Base-by-base conservation (phyloP, 2,888 invertebrate genomes). In the Liopterus haemorrhoidalis region DNA sequence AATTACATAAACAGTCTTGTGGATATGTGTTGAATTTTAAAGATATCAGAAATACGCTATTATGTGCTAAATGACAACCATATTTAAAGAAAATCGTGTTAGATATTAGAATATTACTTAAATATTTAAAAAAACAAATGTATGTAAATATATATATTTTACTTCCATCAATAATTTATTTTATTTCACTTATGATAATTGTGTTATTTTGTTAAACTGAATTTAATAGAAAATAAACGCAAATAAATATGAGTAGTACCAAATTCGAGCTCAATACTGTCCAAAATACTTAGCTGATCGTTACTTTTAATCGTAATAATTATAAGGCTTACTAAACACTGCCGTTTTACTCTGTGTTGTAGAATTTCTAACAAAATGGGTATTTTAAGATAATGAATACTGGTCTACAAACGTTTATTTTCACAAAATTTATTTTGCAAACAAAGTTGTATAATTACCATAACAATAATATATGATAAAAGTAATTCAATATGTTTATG, bases 401-500 rank as follows among this genome's bases (percentile, higher is more conserved):
- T 42, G 36, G 20, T 36, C 25, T 42, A 27, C 27, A 28, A 30
- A 42, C 22, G 28, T 42, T 27, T 36, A 28, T 36, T 42, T 36
- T 16, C 28, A 36, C 35, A 33, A 42, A 42, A 42, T 36, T 42
- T 42, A 42, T 42, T 42, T 42, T 42, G 28, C 42, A 42, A 27
- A 36, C 35, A 42, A 42, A 30, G 36, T 27, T 12, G 9, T 31
- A 31, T 31, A 31, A 6, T 6, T 22, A n/a, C n/a, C n/a, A n/a
- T n/a, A n/a, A n/a, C n/a, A n/a, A n/a, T n/a, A n/a, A 25, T 36
- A 42, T 49, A 53, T 44, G 42, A 35, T 40, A 48, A 37, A 49
- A 42, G 54, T 51, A 49, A 42, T 50, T 55, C 53, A 54, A 54
- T 50, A 53, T 54, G 44, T 48, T 54, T 54, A 52, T 52, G 53